Evolutionary conservation across 2,888 invertebrate species (phyloP).

Genomic region (Macropis europaea): DNA sequence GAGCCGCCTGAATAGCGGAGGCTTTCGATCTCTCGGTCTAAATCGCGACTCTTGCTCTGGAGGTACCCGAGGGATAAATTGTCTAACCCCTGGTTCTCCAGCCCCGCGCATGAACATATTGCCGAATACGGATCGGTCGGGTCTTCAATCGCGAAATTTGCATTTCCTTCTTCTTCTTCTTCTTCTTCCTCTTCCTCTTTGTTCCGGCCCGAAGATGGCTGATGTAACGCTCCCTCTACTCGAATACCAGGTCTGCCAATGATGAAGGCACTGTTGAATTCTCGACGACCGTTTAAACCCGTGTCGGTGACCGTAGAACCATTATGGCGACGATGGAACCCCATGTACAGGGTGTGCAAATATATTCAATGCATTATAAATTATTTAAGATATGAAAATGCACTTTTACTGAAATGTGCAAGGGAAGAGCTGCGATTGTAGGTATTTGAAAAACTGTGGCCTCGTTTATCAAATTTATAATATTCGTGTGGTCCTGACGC

Average conservation of each 20-base stretch:
- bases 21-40: slow-evolving; percentile 32
- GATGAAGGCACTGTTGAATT: slow-evolving; percentile 28
- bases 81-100: slow-evolving; percentile 43
- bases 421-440: no score
- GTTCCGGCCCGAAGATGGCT: slow-evolving; percentile 15
- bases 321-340: background rate
- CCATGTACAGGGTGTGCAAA: background rate
- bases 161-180: slow-evolving; percentile 44
- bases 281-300: slow-evolving; percentile 24
- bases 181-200: slow-evolving; percentile 35
- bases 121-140: slow-evolving; percentile 47
- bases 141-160: slow-evolving; percentile 49
- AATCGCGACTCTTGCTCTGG: slow-evolving; percentile 43
- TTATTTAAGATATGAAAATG: no score
- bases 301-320: slow-evolving; percentile 1
- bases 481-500: no score
- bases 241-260: slow-evolving; percentile 27
- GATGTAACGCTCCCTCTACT: slow-evolving; percentile 26
- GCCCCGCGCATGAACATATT: slow-evolving; percentile 30
- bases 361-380: background rate
- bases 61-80: slow-evolving; percentile 63
- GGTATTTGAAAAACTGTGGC: no score
- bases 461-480: no score
- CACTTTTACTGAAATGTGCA: no score
- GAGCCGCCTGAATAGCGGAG: slow-evolving; percentile 9